Base-by-base conservation (phyloP, 1,140 invertebrate species). In the Drosophila suzukii region DNA sequence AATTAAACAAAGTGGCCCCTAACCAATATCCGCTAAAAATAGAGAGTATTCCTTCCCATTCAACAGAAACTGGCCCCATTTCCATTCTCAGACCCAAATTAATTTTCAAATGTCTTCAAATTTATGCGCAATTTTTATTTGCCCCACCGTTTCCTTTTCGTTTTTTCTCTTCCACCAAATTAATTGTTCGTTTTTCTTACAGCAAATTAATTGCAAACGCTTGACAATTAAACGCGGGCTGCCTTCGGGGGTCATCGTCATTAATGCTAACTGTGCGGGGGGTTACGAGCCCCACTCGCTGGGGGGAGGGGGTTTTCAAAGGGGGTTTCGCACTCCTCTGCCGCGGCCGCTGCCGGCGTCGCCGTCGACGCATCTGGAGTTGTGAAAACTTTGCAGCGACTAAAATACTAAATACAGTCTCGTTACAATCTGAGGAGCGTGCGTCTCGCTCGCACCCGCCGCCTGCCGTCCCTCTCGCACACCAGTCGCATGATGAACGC, bases 381-480 rank as follows among this genome's bases (percentile, higher is more conserved):
- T 90, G 81, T 82, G 86, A 82, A 89, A 91, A 89, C 73, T 91
- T 90, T 73, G 82, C 83, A 72, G 82, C 81, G 81, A 54, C 81
- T 81, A 79, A 86, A 82, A 86, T 82, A 82, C 89, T 91, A 91
- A 91, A 91, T 91, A 91, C 89, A 91, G 85, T 85, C 89, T 91
- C 78, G 89, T 91, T 91, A 91, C 89, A 85, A 78, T 58, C 81
- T 90, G 85, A 89, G 81, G 71, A 84, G 85, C 77, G 66, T 74
- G 24, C 49, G 12, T 63, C 54, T 56, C 60, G 54, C 56, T 81
- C 58, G 27, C 56, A 24, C 63, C 17, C 30, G 17, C n/a, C 20
- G n/a, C 6, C 24, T 41, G 72, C 76, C 63, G 8, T 82, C 79
- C 68, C 67, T 62, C 61, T 82, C 27, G 55, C 47, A 65, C 81